These are phyloP conservation scores for Echiichthys vipera DNA, from an alignment of 2,797 vertebrate species.

Conservation along the genomic window DNA sequence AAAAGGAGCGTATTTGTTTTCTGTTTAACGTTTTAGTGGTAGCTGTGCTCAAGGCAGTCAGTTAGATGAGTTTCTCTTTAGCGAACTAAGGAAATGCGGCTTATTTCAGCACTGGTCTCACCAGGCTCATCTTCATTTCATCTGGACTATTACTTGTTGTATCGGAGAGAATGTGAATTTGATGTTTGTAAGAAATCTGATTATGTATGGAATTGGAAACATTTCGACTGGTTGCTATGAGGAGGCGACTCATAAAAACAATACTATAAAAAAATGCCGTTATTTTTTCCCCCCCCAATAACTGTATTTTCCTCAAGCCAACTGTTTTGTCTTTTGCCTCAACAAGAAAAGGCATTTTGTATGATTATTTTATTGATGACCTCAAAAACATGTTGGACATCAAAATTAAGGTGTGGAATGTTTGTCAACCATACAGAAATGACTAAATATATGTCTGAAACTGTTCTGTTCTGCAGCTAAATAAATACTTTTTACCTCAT, in stretches of 20 bases:
- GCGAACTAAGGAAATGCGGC: not conserved
- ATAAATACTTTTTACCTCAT: constrained; percentile 69
- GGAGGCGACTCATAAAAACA: not conserved
- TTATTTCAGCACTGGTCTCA: constrained; percentile 14
- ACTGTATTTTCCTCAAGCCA: constrained; percentile 8
- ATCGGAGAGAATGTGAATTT: constrained; percentile 33
- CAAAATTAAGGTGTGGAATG: constrained; percentile 37
- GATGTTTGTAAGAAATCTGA: not conserved
- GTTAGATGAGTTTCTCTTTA: constrained; percentile 27
- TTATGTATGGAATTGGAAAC: constrained; percentile 23
- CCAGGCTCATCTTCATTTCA: constrained; percentile 15
- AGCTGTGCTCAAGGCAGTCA: constrained; percentile 22
- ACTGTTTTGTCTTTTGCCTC: constrained; percentile 43
- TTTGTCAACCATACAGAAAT: constrained; percentile 36
- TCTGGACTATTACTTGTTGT: constrained; percentile 16
- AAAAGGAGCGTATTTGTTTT: constrained; percentile 25
- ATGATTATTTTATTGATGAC: constrained; percentile 56
- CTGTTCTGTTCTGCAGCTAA: constrained; percentile 60
- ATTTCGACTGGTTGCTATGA: constrained; percentile 6
- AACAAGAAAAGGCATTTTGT: constrained; percentile 53
- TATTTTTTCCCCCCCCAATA: constrained; percentile 10
- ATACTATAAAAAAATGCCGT: constrained; percentile 22
- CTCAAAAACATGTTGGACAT: constrained; percentile 27
- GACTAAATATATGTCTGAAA: constrained; percentile 46
- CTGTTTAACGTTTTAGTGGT: constrained; percentile 41